A percentile compares a stretch with the other conserved stretches of the same genome.
Conservation (phyloP, 2,113 vertebrate genomes). For the Albula goreensis region DNA sequence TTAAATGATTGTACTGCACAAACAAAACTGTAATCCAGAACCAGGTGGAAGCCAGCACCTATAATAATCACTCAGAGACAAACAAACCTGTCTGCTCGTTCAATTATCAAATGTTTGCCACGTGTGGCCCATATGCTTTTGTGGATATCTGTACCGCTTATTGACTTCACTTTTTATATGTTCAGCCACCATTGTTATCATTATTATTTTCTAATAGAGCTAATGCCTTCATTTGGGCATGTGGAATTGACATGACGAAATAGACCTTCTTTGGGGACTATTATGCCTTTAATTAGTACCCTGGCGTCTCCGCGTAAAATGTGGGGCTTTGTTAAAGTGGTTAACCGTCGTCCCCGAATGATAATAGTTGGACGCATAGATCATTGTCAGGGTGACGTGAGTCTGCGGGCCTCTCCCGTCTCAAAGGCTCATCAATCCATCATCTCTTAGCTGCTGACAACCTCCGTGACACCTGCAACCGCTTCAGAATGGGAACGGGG, state of each 20-base stretch:
- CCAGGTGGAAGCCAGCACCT: slow-evolving; percentile 21
- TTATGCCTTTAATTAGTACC: slow-evolving; percentile 50
- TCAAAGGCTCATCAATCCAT: slow-evolving; percentile 74
- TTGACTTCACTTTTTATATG: slow-evolving; percentile 31
- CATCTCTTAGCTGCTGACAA: slow-evolving; percentile 75
- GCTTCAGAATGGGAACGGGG: slow-evolving; percentile 71
- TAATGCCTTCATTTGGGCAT: not conserved
- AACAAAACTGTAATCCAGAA: slow-evolving; percentile 58
- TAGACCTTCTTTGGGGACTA: slow-evolving; percentile 50
- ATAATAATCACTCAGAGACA: slow-evolving; percentile 21
- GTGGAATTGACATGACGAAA: slow-evolving; percentile 35
- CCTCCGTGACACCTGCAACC: slow-evolving; percentile 64
- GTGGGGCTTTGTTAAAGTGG: slow-evolving; percentile 56
- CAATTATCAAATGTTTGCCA: slow-evolving; percentile 26
- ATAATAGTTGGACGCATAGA: slow-evolving; percentile 60
- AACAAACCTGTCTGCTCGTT: slow-evolving; percentile 48
- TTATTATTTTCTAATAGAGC: not conserved
- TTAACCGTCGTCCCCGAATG: slow-evolving; percentile 57
- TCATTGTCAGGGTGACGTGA: slow-evolving; percentile 60
- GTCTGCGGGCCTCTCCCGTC: slow-evolving; percentile 54
- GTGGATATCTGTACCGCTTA: not conserved
- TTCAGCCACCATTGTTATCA: not conserved
- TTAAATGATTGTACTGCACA: slow-evolving; percentile 55
- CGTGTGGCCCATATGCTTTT: not conserved
- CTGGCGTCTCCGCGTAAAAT: slow-evolving; percentile 51